Evolutionary conservation across 2,888 invertebrate genomes (phyloP).

Genomic region (Polyploca ridens): DNA sequence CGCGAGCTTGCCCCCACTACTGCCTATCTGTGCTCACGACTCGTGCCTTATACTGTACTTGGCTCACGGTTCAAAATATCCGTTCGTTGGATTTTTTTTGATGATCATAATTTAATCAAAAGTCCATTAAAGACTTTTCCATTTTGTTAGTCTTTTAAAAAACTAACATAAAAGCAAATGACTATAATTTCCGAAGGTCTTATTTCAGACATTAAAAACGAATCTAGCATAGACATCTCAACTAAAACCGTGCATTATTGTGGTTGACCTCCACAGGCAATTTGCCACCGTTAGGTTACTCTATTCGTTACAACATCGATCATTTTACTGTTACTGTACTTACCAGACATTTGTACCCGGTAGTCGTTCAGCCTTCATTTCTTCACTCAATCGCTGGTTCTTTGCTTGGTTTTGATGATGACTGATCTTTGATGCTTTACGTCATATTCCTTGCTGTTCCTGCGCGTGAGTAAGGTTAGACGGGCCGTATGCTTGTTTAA

Average conservation of each 20-base stretch:
- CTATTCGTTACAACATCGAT: slow-evolving; percentile 14
- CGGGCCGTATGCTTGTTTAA: no score
- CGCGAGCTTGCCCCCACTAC: no score
- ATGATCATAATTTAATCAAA: no score
- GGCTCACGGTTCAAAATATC: no score
- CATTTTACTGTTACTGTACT: slow-evolving; percentile 20
- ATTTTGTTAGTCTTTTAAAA: no score
- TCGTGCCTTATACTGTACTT: no score
- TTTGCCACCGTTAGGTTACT: slow-evolving; percentile 21
- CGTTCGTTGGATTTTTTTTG: no score
- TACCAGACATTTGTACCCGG: slow-evolving; percentile 5
- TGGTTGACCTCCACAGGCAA: slow-evolving; percentile 20
- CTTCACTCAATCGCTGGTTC: slow-evolving; percentile 6
- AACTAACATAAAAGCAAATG: no score
- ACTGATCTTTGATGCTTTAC: background rate
- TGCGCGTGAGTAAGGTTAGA: no score
- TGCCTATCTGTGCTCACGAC: no score
- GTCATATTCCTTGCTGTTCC: no score
- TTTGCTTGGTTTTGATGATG: background rate
- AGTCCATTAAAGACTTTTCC: no score
- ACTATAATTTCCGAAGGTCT: background rate
- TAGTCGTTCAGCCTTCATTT: background rate
- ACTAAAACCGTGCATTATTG: slow-evolving; percentile 17
- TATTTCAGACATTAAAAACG: background rate
- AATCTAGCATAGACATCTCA: background rate